These are phyloP conservation scores for Incurvaria masculella DNA, from an alignment of 2,888 invertebrate genomes.

Conservation along the genomic window DNA sequence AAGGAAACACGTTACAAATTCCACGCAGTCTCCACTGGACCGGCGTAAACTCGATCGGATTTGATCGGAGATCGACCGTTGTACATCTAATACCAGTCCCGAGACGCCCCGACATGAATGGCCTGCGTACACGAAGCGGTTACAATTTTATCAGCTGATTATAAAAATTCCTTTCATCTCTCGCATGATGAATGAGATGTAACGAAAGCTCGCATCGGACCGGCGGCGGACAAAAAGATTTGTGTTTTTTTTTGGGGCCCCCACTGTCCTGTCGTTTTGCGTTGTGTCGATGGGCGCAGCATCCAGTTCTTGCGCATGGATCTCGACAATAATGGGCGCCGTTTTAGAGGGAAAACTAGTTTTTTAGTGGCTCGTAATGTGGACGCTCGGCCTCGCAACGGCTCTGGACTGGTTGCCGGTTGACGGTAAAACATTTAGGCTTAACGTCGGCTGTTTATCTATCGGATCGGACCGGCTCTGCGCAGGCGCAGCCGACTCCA, in stretches of 20 bases:
- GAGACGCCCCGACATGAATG: not conserved
- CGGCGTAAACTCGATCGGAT: constrained; percentile 30
- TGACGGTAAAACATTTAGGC: not conserved
- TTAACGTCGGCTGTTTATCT: not conserved
- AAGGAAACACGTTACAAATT: not conserved
- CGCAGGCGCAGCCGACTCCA: not conserved
- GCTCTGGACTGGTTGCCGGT: not conserved
- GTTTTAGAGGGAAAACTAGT: not conserved
- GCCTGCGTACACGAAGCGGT: not conserved
- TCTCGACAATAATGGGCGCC: constrained; percentile 34
- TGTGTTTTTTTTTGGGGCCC: no score
- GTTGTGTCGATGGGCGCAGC: constrained; percentile 25
- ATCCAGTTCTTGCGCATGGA: constrained; percentile 50
- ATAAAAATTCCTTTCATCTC: constrained; percentile 40
- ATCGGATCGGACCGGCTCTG: not conserved
- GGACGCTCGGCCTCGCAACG: no score
- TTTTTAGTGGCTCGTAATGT: not conserved
- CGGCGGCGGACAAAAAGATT: not conserved
- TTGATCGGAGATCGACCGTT: constrained; percentile 47
- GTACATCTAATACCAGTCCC: constrained; percentile 13
- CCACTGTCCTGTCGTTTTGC: no score
- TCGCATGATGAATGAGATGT: constrained; percentile 36
- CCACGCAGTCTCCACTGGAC: no score
- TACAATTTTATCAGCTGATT: constrained; percentile 38
- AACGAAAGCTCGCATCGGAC: constrained; percentile 23